Evolutionary conservation across 2,888 invertebrate species (phyloP).

Genomic region (Villa cingulata): DNA sequence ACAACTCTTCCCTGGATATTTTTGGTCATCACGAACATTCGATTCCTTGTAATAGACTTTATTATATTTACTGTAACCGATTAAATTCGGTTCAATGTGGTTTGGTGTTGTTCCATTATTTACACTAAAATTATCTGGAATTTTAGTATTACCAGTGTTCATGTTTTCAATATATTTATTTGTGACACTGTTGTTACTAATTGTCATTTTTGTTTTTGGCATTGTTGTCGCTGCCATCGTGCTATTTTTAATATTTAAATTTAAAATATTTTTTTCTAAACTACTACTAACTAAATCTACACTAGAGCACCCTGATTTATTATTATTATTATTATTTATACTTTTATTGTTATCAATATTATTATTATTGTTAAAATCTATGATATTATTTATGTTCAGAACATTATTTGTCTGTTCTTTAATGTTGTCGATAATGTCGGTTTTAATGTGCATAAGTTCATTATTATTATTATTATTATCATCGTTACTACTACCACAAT

Average conservation of each 20-base stretch:
- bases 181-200: background rate
- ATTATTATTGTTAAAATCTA: background rate
- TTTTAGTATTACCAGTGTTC: too few species aligned
- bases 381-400: too few species aligned
- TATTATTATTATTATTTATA: constrained; percentile 6
- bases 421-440: too few species aligned
- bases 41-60: constrained; percentile 11
- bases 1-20: constrained; percentile 3
- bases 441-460: too few species aligned
- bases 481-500: background rate
- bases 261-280: constrained; percentile 8
- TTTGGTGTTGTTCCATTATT: background rate
- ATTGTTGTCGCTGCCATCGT: constrained; percentile 1
- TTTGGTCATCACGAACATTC: background rate
- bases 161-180: too few species aligned
- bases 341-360: background rate
- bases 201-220: background rate
- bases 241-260: constrained; percentile 3
- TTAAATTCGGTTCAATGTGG: background rate
- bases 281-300: constrained; percentile 12
- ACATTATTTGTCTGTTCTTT: too few species aligned
- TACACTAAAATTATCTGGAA: too few species aligned
- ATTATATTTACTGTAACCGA: constrained; percentile 2
- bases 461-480: constrained; percentile 4
- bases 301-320: constrained; percentile 15